phyloP scores from a whole-genome alignment of 2,797 vertebrate species.

The Sebastiscus albofasciatus region DNA sequence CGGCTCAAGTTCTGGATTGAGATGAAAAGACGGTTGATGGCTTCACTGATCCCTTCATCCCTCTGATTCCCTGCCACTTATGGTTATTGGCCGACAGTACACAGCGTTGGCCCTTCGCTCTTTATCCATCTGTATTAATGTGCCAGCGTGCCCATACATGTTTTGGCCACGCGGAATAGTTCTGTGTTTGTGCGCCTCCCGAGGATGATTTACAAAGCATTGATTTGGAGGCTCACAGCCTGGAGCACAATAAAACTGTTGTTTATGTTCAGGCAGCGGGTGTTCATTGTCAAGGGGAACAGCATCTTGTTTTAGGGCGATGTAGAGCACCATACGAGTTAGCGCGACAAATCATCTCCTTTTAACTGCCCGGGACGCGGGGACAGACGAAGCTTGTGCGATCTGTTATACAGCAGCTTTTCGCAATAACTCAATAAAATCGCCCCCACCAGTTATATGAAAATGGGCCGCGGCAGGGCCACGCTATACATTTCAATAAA shows the following conservation, averaged over 20 bases:
- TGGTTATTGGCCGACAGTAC: constrained; percentile 12
- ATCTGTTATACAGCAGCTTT: constrained; percentile 54
- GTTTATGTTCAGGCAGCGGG: constrained; percentile 66
- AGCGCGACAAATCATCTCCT: constrained; percentile 70
- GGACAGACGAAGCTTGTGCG: constrained; percentile 42
- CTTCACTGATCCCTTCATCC: constrained; percentile 28
- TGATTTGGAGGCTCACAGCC: constrained; percentile 58
- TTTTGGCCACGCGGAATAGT: constrained; percentile 26
- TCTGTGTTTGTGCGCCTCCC: constrained; percentile 46
- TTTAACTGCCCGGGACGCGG: constrained; percentile 60
- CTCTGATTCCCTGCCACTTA: constrained; percentile 11
- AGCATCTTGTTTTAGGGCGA: constrained; percentile 69
- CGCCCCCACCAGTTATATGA: constrained; percentile 60
- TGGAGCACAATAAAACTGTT: constrained; percentile 72
- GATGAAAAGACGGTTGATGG: constrained; percentile 27
- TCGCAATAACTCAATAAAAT: constrained; percentile 74
- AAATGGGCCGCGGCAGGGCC: constrained; percentile 56
- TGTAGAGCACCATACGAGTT: constrained; percentile 55
- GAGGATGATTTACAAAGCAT: constrained; percentile 71
- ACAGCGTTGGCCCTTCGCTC: background rate
- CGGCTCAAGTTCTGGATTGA: constrained; percentile 32
- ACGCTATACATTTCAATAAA: constrained; percentile 71
- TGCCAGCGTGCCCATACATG: constrained; percentile 28
- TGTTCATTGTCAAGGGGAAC: constrained; percentile 67
- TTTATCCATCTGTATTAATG: constrained; percentile 56